Percentiles rank a stretch among this genome's conserved stretches.
These are phyloP conservation scores for Haliclystus octoradiatus DNA, from an alignment of 30 jellyfish, hydroid and myxozoan species.

Conservation along the genomic window DNA sequence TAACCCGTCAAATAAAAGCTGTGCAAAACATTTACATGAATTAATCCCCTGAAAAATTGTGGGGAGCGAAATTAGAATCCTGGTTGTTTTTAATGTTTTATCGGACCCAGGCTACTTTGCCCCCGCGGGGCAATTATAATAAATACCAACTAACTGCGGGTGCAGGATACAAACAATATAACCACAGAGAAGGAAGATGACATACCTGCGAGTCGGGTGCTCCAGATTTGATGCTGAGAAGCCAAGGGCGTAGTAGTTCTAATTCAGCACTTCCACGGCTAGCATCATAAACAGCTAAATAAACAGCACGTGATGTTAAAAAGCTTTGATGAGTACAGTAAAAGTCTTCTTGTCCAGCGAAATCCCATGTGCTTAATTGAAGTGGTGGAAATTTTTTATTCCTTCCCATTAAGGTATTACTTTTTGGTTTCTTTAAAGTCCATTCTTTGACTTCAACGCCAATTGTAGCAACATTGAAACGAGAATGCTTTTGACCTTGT, in stretches of 20 bases:
- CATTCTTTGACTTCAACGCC: conserved; percentile 74
- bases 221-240: conserved; percentile 73
- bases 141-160: no score
- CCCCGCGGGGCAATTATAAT: no score
- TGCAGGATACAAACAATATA: no score
- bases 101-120: no score
- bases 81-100: no score
- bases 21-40: no score
- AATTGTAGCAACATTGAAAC: conserved; percentile 46
- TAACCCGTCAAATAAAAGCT: no score
- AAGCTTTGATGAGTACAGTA: conserved; percentile 84
- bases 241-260: conserved; percentile 87
- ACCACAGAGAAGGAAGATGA: no score
- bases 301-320: conserved; percentile 66
- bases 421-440: conserved; percentile 45
- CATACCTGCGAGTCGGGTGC: conserved; percentile 87
- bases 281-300: conserved; percentile 88
- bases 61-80: no score
- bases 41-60: no score
- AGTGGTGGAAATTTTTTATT: conserved; percentile 33
- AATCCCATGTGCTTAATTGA: conserved; percentile 74
- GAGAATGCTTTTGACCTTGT: conserved; percentile 48
- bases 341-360: conserved; percentile 92
- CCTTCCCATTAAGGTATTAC: conserved; percentile 2
- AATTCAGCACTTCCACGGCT: conserved; percentile 59